These are phyloP conservation scores for Athalia rosae DNA, from an alignment of 2,888 invertebrate genomes.

Conservation along the genomic window DNA sequence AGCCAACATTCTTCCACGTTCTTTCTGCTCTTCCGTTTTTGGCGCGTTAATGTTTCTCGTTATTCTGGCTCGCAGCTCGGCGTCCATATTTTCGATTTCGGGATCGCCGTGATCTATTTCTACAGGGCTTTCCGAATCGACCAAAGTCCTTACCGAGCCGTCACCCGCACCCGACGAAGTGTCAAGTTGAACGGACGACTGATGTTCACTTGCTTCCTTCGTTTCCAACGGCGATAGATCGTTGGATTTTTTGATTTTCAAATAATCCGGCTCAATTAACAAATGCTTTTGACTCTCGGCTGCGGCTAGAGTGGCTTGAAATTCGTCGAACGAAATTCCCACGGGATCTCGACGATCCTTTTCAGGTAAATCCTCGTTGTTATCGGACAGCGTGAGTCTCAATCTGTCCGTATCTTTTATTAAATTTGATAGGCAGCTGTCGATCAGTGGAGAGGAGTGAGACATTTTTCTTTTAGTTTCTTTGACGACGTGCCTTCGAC, in stretches of 20 bases:
- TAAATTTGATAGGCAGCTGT: constrained; percentile 51
- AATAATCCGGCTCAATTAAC: background rate
- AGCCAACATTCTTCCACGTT: constrained; percentile 51
- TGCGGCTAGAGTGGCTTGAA: background rate
- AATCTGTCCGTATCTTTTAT: constrained; percentile 37
- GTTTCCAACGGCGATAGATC: background rate
- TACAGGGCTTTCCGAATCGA: no score
- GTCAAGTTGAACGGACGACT: background rate
- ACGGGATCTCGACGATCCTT: background rate
- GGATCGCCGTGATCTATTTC: background rate
- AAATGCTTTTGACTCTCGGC: background rate
- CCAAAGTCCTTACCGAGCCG: background rate
- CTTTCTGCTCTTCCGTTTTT: constrained; percentile 52
- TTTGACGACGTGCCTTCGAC: constrained; percentile 48
- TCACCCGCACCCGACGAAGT: background rate
- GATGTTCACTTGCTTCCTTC: background rate
- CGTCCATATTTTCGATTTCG: constrained; percentile 45
- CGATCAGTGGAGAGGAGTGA: constrained; percentile 54
- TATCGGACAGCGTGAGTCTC: background rate
- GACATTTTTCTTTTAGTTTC: constrained; percentile 51
- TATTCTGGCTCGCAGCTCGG: constrained; percentile 51
- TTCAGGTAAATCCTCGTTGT: no score
- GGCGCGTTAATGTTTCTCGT: constrained; percentile 49
- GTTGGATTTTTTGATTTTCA: background rate
- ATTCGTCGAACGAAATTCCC: background rate